These are phyloP conservation scores for Paratilapia polleni DNA, from an alignment of 2,113 vertebrate species.

Conservation along the genomic window DNA sequence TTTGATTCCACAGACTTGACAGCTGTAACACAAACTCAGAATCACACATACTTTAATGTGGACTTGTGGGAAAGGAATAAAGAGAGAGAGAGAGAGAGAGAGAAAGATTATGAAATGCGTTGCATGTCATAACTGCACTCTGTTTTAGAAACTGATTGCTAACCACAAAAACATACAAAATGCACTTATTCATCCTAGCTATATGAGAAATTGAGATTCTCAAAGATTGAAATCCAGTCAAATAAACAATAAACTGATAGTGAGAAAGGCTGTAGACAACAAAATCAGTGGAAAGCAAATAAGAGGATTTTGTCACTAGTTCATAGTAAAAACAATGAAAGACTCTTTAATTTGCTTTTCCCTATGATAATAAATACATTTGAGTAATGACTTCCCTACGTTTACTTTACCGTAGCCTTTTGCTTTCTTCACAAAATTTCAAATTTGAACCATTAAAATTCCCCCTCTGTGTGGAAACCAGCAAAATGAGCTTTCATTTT, in stretches of 20 bases:
- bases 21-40: slow-evolving; percentile 55
- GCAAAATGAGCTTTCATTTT: not conserved
- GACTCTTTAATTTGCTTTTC: not conserved
- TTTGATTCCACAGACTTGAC: slow-evolving; percentile 57
- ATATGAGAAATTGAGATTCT: slow-evolving; percentile 3
- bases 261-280: not conserved
- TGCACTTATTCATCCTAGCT: not conserved
- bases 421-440: not conserved
- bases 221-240: slow-evolving; percentile 11
- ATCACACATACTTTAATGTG: slow-evolving; percentile 62
- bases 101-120: slow-evolving; percentile 46
- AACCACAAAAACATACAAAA: slow-evolving; percentile 14
- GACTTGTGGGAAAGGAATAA: slow-evolving; percentile 44
- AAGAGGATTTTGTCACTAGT: not conserved
- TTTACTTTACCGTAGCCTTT: not conserved
- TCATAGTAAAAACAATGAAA: not conserved
- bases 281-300: not conserved
- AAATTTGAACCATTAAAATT: not conserved
- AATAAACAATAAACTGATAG: not conserved
- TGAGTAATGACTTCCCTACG: not conserved
- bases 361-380: not conserved
- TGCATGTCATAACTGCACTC: slow-evolving; percentile 28
- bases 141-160: slow-evolving; percentile 12
- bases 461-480: not conserved
- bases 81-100: slow-evolving; percentile 1